phyloP scores from a whole-genome alignment of 2,113 vertebrate species.

The Pelodiscus sinensis region DNA sequence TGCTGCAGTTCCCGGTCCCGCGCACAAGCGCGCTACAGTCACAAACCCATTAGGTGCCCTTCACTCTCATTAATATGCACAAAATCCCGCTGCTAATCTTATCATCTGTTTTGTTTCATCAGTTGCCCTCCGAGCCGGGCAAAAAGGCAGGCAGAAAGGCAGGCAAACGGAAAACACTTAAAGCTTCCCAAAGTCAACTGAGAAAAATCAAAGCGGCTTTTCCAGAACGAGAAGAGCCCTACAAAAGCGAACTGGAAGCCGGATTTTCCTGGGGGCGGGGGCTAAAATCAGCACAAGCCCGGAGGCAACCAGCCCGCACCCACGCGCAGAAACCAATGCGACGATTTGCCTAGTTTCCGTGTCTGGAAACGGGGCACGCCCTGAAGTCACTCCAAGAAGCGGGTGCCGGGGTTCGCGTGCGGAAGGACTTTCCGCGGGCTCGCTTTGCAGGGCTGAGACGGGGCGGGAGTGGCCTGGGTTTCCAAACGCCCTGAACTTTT shows the following conservation, averaged over 20 bases:
- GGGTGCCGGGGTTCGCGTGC: not conserved
- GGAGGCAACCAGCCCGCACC: not conserved
- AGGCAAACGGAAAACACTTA: slow-evolving; percentile 38
- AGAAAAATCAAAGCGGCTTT: slow-evolving; percentile 33
- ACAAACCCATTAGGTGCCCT: slow-evolving; percentile 63
- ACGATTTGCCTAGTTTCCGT: not conserved
- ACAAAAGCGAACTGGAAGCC: not conserved
- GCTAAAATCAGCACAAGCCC: not conserved
- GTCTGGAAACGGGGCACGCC: not conserved
- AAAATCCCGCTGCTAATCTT: slow-evolving; percentile 25
- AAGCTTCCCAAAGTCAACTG: slow-evolving; percentile 47
- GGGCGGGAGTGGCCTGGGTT: not conserved
- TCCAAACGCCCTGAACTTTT: not conserved
- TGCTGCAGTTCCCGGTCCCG: slow-evolving; percentile 55
- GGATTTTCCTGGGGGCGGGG: not conserved
- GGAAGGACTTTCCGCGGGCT: too few relatives aligned
- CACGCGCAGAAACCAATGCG: not conserved
- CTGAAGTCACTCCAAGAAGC: not conserved
- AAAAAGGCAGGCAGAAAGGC: slow-evolving; percentile 17
- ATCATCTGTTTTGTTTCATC: too few relatives aligned
- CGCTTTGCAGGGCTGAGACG: not conserved
- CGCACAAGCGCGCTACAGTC: slow-evolving; percentile 58
- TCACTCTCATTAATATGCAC: slow-evolving; percentile 63
- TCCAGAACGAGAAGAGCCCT: not conserved
- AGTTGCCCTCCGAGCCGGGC: not conserved